Percentiles rank a stretch among this genome's conserved stretches.
These are phyloP conservation scores for Ctenodactylus gundi DNA, from an alignment of 2,113 vertebrate species.

Conservation along the genomic window DNA sequence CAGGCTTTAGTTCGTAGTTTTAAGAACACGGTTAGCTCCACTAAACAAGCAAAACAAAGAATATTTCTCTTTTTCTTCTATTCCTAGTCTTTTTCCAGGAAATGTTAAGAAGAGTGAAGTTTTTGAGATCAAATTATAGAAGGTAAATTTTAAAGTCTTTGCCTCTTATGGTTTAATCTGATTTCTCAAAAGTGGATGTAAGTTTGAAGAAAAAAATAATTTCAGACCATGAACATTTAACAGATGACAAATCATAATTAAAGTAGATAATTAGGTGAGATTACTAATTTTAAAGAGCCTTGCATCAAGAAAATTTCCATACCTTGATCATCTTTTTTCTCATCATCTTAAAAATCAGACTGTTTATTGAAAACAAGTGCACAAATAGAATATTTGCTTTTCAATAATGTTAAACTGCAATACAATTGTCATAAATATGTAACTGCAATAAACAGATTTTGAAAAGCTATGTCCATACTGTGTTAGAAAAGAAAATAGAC, in stretches of 20 bases:
- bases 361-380: background rate
- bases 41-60: constrained; percentile 11
- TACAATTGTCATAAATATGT: background rate
- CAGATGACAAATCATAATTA: background rate
- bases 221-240: background rate
- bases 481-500: constrained; percentile 26
- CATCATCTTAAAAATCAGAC: background rate
- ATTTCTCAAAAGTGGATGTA: constrained; percentile 38
- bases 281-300: background rate
- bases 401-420: background rate
- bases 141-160: background rate
- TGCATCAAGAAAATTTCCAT: background rate
- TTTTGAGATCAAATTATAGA: constrained; percentile 24
- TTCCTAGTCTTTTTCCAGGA: background rate
- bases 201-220: constrained; percentile 33
- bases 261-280: constrained; percentile 29
- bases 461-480: background rate
- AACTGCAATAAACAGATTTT: background rate
- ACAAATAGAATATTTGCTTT: background rate
- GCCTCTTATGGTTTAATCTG: background rate
- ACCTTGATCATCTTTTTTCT: background rate
- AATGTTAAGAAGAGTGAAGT: background rate
- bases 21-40: background rate
- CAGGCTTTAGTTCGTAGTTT: background rate
- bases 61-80: background rate